Conservation (phyloP, 2,113 vertebrate genomes). For the Andinoacara biseriatus region DNA sequence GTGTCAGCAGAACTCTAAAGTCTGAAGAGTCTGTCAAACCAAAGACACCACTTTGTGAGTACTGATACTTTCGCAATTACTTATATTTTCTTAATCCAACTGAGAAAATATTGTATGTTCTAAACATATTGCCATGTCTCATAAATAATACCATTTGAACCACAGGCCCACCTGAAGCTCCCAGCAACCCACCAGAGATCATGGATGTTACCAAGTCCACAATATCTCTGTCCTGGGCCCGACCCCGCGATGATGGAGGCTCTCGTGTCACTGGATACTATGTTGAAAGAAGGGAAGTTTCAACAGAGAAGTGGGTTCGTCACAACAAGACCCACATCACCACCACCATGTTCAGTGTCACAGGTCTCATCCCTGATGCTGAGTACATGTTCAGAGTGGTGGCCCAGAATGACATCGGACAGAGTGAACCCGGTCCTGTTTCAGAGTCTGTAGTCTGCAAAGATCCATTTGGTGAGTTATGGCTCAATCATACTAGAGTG, state of each 20-base stretch:
- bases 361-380: conserved; percentile 94
- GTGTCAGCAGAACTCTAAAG: conserved; percentile 93
- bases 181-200: conserved; percentile 95
- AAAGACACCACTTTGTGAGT: conserved; percentile 97
- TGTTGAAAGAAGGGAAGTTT: conserved; percentile 93
- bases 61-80: background rate
- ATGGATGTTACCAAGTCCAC: conserved; percentile 93
- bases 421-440: conserved; percentile 90
- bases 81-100: background rate
- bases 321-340: conserved; percentile 98
- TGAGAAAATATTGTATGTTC: background rate
- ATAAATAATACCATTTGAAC: background rate
- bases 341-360: conserved; percentile 96
- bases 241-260: conserved; percentile 95
- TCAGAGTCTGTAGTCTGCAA: conserved; percentile 95
- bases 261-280: conserved; percentile 96
- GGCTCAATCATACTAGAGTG: background rate
- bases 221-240: conserved; percentile 91
- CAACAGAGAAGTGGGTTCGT: conserved; percentile 97
- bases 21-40: conserved; percentile 92
- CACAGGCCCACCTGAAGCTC: conserved; percentile 93
- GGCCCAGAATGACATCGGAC: conserved; percentile 95
- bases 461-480: conserved; percentile 95
- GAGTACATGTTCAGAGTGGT: conserved; percentile 97
- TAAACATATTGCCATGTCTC: background rate